Conservation (phyloP, 2,797 vertebrate species). For the Sorex maritimensis region DNA sequence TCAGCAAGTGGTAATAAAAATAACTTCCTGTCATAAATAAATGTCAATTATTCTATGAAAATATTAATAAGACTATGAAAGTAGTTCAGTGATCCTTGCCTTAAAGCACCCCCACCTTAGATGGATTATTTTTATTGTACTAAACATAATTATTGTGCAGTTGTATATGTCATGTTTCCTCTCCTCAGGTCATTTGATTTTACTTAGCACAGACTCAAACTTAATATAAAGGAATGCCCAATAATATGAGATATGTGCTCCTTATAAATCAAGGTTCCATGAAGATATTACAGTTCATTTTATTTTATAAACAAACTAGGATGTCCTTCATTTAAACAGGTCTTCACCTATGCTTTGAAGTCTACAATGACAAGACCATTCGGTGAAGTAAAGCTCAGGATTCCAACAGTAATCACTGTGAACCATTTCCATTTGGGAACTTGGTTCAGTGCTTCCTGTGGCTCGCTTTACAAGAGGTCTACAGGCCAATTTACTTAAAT, state of each 20-base stretch:
- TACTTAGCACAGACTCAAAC: constrained; percentile 80
- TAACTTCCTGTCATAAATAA: neutral
- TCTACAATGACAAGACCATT: neutral
- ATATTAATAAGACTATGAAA: constrained; percentile 29
- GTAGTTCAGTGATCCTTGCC: constrained; percentile 74
- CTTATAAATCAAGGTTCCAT: constrained; percentile 18
- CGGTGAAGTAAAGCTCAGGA: neutral
- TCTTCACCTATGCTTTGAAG: neutral
- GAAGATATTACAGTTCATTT: constrained; percentile 18
- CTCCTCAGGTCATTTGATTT: constrained; percentile 84
- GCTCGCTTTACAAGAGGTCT: neutral
- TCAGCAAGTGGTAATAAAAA: neutral
- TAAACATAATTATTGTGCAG: constrained; percentile 80
- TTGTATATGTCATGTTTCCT: constrained; percentile 71
- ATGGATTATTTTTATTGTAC: constrained; percentile 79
- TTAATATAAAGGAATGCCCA: constrained; percentile 65
- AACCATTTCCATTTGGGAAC: neutral
- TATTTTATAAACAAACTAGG: constrained; percentile 30
- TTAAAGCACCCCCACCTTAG: constrained; percentile 38
- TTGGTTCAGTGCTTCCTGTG: neutral
- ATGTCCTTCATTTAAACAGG: neutral
- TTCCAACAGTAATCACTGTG: neutral
- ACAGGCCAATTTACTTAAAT: neutral
- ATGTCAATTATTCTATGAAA: neutral
- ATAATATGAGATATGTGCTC: constrained; percentile 43